Base-by-base conservation (phyloP, 2,888 invertebrate genomes). In the Pandemis cinnamomeana region DNA sequence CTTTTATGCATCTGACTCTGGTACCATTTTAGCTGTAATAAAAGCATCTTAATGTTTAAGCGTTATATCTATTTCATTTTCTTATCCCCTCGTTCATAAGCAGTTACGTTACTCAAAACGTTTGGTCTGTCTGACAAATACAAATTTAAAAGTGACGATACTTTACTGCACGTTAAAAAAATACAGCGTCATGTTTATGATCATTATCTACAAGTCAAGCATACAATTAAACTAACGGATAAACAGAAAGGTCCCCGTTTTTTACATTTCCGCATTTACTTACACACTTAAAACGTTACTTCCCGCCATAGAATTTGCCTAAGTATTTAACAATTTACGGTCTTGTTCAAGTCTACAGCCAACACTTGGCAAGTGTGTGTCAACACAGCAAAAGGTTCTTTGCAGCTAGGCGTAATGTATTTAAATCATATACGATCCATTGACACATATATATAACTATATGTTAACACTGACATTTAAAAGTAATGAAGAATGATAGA, bases 381-480 rank as follows among this genome's bases (percentile, higher is more conserved):
- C 73, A 69, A 73, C 60, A 71, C 55, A 58, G 42, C 46, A 58
- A 75, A 67, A 67, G 55, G 61, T 71, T 67, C 53, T 55, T 67
- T 36, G 64, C 62, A n/a, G 15, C 61, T 55, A 72, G 58, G 70
- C 64, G 20, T 80, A 81, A 83, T 81, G 67, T 83, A 84, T 84
- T 84, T 76, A 83, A 84, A 83, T 83, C 78, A 78, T 75, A 83
- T 79, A 77, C 78, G 71, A 64, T 77, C 72, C 77, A 79, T 80
- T 82, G 83, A 84, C 82, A 83, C 71, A 78, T 58, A 48, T 61
- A 67, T n/a, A 27, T 44, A 67, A n/a, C 27, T 72, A 68, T 72
- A 62, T 72, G 55, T 76, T 77, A 80, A 77, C 81, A 80, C 78
- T 85, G 85, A 83, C 83, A 86, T 83, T 85, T 83, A 80, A 79